Evolutionary conservation across 2,888 invertebrate species (phyloP).

Genomic region (Sphecodes monilicornis): DNA sequence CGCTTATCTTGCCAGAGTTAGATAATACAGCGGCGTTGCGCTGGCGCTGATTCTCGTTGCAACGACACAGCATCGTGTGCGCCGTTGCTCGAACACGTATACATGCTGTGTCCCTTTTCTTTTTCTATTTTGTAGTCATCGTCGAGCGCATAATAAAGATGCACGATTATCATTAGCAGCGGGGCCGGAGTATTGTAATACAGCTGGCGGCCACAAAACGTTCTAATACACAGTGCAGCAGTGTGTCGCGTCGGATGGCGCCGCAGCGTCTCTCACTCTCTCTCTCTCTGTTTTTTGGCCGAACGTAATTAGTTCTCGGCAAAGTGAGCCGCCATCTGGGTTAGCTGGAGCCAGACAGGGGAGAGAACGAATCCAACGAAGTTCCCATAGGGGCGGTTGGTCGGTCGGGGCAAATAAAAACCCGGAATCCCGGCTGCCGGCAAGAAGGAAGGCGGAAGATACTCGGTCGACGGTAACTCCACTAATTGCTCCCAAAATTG

Average conservation of each 20-base stretch:
- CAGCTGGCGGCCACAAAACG: not conserved
- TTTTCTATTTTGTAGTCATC: not conserved
- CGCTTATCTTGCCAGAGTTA: constrained; percentile 6
- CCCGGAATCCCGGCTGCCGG: not conserved
- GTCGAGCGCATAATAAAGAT: not conserved
- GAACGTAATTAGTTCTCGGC: constrained; percentile 28
- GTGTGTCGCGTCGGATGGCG: not conserved
- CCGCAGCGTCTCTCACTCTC: not conserved
- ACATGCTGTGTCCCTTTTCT: not conserved
- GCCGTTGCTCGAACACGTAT: not conserved
- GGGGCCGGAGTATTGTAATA: not conserved
- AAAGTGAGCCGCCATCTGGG: constrained; percentile 5
- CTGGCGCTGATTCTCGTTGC: not conserved
- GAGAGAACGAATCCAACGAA: constrained; percentile 43
- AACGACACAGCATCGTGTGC: not conserved
- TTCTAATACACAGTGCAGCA: not conserved
- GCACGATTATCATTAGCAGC: not conserved
- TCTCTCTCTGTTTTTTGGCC: not conserved
- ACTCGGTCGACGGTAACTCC: constrained; percentile 52
- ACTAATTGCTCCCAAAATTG: constrained; percentile 70
- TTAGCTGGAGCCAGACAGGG: not conserved
- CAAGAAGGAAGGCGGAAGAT: constrained; percentile 37
- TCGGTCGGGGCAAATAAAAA: constrained; percentile 27
- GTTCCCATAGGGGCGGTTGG: not conserved
- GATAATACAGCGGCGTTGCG: constrained; percentile 3